Base-by-base conservation (phyloP, 2,888 invertebrate species). In the Apantesis nais region DNA sequence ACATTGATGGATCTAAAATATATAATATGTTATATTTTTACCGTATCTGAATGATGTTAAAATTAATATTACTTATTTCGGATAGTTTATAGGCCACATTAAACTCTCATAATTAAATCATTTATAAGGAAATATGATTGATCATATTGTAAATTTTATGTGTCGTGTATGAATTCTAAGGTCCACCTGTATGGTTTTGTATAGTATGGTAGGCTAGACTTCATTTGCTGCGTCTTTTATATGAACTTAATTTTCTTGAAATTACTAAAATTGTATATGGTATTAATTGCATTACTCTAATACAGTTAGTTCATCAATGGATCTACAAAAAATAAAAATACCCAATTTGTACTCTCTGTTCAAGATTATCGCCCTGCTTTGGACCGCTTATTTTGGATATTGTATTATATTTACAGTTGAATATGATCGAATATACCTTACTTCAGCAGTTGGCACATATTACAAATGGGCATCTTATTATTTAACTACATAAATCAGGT, bases 21-120 rank as follows among this genome's bases (percentile, higher is more conserved):
- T 16, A 14, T 3, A n/a, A n/a, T n/a, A 19, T 34, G 34, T 34
- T 4, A 4, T 34, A n/a, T 52, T 63, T 29, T 64, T 29, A 31
- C 19, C 22, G 12, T 64, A 64, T 44, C 16, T 64, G 31, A 31
- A 22, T 11, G n/a, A 31, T 31, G n/a, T 34, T 19, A 34, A 48
- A 48, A 14, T 34, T 31, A 52, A 37, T 62, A 37, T 31, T 34
- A 37, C 8, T 31, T 34, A 61, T 4, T 19, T 31, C n/a, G 64
- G 34, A 39, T 63, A 29, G 8, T 65, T 29, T 31, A 65, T 65
- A 65, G 48, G 65, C 52, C 52, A 37, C 31, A 65, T 37, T 65
- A 65, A 29, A 44, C 41, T 58, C 29, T 29, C 58, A 58, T 29
- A 58, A 58, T 29, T 58, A 5, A 58, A 29, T 55, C 14, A 25